Evolutionary conservation across 2,797 vertebrate genomes (phyloP).

Genomic region (Hephaestus fuliginosus): DNA sequence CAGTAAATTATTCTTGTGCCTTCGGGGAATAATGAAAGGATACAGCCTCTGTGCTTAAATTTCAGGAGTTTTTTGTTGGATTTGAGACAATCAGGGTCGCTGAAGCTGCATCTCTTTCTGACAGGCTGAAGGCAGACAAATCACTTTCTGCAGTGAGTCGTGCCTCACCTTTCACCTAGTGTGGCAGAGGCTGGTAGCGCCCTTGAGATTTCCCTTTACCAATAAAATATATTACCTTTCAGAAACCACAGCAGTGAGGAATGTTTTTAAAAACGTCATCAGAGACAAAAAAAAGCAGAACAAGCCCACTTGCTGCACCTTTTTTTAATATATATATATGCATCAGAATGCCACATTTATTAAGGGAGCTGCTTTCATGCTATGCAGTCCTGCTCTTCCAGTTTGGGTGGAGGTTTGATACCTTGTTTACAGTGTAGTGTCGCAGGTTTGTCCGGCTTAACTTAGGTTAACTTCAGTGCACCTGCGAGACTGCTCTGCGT

Average conservation of each 20-base stretch:
- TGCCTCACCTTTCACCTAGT: conserved; percentile 67
- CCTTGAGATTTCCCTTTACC: conserved; percentile 23
- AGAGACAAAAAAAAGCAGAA: no score
- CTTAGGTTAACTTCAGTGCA: background rate
- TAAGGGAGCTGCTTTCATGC: background rate
- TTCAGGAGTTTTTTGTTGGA: background rate
- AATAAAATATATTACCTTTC: background rate
- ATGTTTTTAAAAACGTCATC: background rate
- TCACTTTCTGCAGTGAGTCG: conserved; percentile 32
- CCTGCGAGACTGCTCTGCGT: background rate
- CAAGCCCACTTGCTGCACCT: background rate
- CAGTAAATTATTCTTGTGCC: background rate
- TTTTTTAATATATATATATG: background rate
- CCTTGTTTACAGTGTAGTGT: background rate
- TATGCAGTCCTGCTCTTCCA: conserved; percentile 41
- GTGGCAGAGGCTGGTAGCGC: conserved; percentile 13
- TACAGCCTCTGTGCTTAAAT: background rate
- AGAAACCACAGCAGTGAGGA: background rate
- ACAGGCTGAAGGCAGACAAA: conserved; percentile 6
- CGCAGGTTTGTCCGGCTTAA: conserved; percentile 49
- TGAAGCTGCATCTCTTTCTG: conserved; percentile 1
- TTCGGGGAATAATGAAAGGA: conserved; percentile 43
- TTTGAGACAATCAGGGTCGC: background rate
- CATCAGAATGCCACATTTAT: background rate
- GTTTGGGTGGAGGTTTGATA: conserved; percentile 38